Conservation (phyloP, 2,888 invertebrate genomes). For the Notocelia uddmanniana region DNA sequence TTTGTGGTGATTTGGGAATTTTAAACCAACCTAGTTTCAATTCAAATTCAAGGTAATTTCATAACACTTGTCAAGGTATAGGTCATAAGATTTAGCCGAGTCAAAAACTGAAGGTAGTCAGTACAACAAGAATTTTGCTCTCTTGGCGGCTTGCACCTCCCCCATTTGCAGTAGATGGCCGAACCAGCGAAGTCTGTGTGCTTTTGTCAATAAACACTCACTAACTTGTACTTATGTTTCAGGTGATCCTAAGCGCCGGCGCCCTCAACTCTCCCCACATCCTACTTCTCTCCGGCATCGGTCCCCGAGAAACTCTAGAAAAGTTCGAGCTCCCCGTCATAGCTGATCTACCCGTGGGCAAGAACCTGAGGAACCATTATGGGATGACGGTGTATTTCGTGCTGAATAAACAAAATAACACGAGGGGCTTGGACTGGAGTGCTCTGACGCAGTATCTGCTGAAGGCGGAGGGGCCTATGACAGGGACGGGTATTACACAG, state of each 20-base stretch:
- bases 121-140: no score
- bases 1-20: not conserved
- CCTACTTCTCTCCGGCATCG: conserved; percentile 87
- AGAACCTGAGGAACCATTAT: conserved; percentile 87
- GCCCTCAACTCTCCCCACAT: conserved; percentile 88
- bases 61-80: no score
- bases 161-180: no score
- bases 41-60: no score
- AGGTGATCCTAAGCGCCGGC: conserved; percentile 87
- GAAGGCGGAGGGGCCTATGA: conserved; percentile 85
- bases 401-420: conserved; percentile 75
- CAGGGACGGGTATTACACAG: conserved; percentile 30
- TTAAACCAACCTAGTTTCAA: no score
- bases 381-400: conserved; percentile 84
- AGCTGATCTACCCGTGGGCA: conserved; percentile 88
- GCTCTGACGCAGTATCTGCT: conserved; percentile 84
- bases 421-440: conserved; percentile 85
- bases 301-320: conserved; percentile 83
- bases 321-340: conserved; percentile 81
- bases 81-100: no score
- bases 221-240: conserved; percentile 47
- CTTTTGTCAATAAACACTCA: no score
- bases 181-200: no score
- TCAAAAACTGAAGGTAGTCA: no score
- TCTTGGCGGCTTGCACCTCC: no score